Evolutionary conservation across 2,888 invertebrate species (phyloP).

Genomic region (Brachycybe producta): DNA sequence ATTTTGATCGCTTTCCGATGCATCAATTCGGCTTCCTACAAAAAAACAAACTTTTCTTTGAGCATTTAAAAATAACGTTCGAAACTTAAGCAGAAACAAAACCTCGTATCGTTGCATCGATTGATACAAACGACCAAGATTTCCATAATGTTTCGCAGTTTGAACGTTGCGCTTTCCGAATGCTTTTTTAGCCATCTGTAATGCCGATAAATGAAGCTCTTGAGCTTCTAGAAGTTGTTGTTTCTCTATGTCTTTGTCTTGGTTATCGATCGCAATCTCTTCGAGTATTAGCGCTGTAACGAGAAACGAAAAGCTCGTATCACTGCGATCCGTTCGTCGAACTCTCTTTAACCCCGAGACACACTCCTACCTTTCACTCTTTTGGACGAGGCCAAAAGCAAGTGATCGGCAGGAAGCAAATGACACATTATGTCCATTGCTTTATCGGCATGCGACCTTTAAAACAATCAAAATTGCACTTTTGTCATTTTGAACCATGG

Average conservation of each 20-base stretch:
- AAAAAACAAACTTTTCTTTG: constrained; percentile 13
- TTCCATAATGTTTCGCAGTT: constrained; percentile 91
- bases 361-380: constrained; percentile 70
- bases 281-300: constrained; percentile 66
- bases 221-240: constrained; percentile 64
- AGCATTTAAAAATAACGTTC: not conserved
- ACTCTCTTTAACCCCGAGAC: no score
- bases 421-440: constrained; percentile 69
- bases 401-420: constrained; percentile 65
- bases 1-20: constrained; percentile 84
- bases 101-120: constrained; percentile 77
- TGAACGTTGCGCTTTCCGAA: constrained; percentile 90
- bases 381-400: constrained; percentile 76
- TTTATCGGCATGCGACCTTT: constrained; percentile 67
- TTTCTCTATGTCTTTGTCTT: constrained; percentile 36
- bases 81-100: constrained; percentile 18
- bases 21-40: constrained; percentile 74
- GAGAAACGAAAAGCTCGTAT: not conserved
- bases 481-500: not conserved
- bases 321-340: no score
- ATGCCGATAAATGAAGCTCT: constrained; percentile 65
- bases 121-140: constrained; percentile 84
- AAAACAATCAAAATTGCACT: constrained; percentile 12
- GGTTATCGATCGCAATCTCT: constrained; percentile 78
- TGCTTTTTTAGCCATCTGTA: constrained; percentile 60